These are phyloP conservation scores for Digitonthophagus gazella DNA, from an alignment of 2,888 invertebrate species.

Conservation along the genomic window DNA sequence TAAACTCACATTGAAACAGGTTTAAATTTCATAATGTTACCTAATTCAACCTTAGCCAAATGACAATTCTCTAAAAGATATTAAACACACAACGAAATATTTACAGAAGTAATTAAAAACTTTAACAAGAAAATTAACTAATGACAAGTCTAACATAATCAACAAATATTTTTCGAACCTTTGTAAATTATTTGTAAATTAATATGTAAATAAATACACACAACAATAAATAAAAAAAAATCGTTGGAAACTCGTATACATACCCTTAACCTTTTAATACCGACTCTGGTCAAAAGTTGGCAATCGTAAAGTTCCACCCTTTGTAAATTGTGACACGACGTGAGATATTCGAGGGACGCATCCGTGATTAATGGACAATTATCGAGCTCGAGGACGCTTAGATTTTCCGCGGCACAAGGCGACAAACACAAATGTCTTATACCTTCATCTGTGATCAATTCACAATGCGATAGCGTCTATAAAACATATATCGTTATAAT, in stretches of 20 bases:
- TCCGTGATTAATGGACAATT: slow-evolving; percentile 99
- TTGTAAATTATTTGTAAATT: neutral
- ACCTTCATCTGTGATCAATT: slow-evolving; percentile 97
- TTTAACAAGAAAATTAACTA: no score
- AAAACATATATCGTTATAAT: slow-evolving; percentile 30
- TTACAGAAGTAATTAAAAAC: no score
- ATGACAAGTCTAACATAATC: no score
- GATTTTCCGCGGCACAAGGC: slow-evolving; percentile 90
- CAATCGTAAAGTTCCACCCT: slow-evolving; percentile 98
- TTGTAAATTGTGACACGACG: slow-evolving; percentile 91
- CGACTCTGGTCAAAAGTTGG: slow-evolving; percentile 95
- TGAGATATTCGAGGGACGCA: slow-evolving; percentile 90
- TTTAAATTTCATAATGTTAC: no score
- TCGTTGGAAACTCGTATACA: slow-evolving; percentile 44
- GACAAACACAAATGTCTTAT: slow-evolving; percentile 91
- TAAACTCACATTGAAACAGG: no score
- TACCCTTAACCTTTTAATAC: slow-evolving; percentile 93
- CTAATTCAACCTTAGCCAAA: no score
- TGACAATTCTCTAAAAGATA: no score
- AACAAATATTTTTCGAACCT: neutral
- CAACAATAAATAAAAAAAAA: neutral
- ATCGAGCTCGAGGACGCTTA: slow-evolving; percentile 93
- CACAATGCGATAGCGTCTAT: slow-evolving; percentile 98
- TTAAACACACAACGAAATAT: no score
- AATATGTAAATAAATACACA: neutral